Conservation (phyloP, 1,140 invertebrate species). For the Spodoptera litura region DNA sequence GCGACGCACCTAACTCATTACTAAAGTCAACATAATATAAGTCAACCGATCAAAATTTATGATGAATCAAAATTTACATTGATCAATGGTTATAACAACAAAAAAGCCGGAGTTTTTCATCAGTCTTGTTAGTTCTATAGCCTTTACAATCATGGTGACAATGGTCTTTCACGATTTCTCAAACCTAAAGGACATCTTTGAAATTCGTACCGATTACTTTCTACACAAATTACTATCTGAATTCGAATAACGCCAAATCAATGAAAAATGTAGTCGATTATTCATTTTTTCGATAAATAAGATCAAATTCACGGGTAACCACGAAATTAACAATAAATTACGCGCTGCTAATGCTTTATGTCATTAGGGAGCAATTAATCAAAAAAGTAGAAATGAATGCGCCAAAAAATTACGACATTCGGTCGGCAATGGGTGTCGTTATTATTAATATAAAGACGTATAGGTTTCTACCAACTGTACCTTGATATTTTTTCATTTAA, state of each 20-base stretch:
- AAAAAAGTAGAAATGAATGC: slow-evolving; percentile 68
- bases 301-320: slow-evolving; percentile 36
- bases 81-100: no score
- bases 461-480: no score
- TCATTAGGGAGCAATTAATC: slow-evolving; percentile 82
- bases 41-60: no score
- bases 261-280: slow-evolving; percentile 33
- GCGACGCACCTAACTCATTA: no score
- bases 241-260: slow-evolving; percentile 37
- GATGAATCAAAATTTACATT: no score
- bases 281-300: slow-evolving; percentile 48
- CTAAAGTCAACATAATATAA: no score
- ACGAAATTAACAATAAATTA: slow-evolving; percentile 76
- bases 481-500: no score
- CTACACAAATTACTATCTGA: slow-evolving; percentile 2
- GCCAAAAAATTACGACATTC: slow-evolving; percentile 55
- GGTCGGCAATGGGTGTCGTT: slow-evolving; percentile 41
- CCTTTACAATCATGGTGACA: no score
- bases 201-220: neutral
- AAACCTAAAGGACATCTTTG: no score
- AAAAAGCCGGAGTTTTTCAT: no score
- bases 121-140: no score
- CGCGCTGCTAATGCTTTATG: slow-evolving; percentile 70
- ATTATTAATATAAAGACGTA: slow-evolving; percentile 13
- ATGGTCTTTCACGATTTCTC: no score